phyloP scores from a whole-genome alignment of 1,140 invertebrate genomes.

The Campoletis sonorensis region DNA sequence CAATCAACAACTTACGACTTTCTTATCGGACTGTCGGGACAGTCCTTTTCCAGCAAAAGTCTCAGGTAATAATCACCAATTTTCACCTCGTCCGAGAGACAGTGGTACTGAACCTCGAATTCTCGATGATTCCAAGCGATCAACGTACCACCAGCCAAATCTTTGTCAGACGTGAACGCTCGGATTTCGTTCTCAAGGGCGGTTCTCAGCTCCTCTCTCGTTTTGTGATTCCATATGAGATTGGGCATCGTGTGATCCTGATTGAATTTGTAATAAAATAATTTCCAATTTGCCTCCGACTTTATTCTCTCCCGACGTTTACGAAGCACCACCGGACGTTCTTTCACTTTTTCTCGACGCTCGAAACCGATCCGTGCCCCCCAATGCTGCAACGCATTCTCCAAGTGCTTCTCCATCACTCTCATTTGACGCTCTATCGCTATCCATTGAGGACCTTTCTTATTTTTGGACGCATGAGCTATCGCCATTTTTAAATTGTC shows the following conservation, averaged over 20 bases:
- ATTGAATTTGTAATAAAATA: conserved; percentile 98
- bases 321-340: conserved; percentile 91
- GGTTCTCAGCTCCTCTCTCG: conserved; percentile 95
- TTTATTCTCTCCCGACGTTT: conserved; percentile 94
- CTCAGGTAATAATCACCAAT: conserved; percentile 99
- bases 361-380: conserved; percentile 85
- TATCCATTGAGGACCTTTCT: conserved; percentile 82
- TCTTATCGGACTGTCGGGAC: conserved; percentile 90
- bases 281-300: conserved; percentile 92
- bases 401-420: conserved; percentile 88
- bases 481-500: conserved; percentile 97
- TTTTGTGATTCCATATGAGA: conserved; percentile 99
- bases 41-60: conserved; percentile 93
- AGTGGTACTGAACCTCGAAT: conserved; percentile 96
- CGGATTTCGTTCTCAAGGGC: conserved; percentile 96
- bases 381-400: conserved; percentile 93
- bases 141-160: conserved; percentile 87
- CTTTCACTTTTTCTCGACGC: conserved; percentile 80
- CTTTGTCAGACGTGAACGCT: conserved; percentile 92
- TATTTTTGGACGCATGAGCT: conserved; percentile 84
- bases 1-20: conserved; percentile 88
- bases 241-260: conserved; percentile 97
- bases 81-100: conserved; percentile 96
- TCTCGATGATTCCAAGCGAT: conserved; percentile 99
- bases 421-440: conserved; percentile 84